These are phyloP conservation scores for Petroica traversi DNA, from an alignment of 2,113 vertebrate species.

Conservation along the genomic window DNA sequence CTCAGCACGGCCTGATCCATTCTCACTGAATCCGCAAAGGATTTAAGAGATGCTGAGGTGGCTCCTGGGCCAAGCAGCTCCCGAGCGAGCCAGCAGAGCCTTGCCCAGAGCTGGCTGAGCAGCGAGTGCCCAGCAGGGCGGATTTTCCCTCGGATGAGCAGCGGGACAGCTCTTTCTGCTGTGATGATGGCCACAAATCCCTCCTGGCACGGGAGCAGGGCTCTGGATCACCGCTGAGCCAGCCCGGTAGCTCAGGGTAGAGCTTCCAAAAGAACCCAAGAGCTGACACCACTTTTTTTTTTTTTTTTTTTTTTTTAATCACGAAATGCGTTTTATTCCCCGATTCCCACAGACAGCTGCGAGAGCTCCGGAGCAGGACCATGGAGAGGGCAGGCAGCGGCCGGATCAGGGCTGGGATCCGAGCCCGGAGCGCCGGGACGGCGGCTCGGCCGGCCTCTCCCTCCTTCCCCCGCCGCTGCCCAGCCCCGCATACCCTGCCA, in stretches of 20 bases:
- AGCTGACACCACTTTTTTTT: background rate
- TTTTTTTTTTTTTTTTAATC: background rate
- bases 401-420: fast-evolving
- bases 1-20: background rate
- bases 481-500: background rate
- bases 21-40: background rate
- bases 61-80: background rate
- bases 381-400: background rate
- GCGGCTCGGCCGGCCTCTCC: background rate
- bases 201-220: background rate
- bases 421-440: background rate
- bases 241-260: background rate
- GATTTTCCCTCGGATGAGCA: background rate
- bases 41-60: background rate
- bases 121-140: background rate
- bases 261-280: background rate
- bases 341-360: background rate
- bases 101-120: background rate
- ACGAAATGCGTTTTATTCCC: background rate
- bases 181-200: background rate
- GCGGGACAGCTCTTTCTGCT: background rate
- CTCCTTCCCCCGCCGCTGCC: background rate
- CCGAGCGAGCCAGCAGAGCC: background rate
- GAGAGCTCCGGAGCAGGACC: background rate
- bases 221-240: background rate